Percentiles rank a stretch among this genome's conserved stretches.
phyloP scores from a whole-genome alignment of 2,797 vertebrate species.

The Epinephelus coioides region DNA sequence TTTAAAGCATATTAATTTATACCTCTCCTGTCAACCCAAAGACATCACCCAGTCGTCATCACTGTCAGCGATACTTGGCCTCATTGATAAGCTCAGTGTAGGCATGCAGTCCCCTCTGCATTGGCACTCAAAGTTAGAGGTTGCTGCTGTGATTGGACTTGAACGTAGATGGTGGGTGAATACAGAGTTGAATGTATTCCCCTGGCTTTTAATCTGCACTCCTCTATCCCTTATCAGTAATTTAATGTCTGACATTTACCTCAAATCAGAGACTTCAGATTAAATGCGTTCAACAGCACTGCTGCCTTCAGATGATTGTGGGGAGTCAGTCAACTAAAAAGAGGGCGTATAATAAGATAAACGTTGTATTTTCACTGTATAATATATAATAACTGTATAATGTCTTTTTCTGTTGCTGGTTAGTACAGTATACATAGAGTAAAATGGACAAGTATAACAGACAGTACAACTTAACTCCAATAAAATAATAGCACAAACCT shows the following conservation, averaged over 20 bases:
- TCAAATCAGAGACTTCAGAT: background rate
- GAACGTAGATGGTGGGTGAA: background rate
- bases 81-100: slow-evolving; percentile 4
- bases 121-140: background rate
- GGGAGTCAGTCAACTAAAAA: background rate
- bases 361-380: background rate
- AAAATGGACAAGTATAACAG: background rate
- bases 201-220: background rate
- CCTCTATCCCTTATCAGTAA: background rate
- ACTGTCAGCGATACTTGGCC: background rate
- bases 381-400: too few relatives aligned
- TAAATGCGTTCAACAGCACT: background rate
- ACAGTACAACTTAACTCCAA: background rate
- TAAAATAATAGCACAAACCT: background rate
- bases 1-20: too few relatives aligned
- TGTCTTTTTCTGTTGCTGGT: background rate
- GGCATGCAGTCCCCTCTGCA: background rate
- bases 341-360: background rate
- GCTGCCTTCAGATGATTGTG: background rate
- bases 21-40: too few relatives aligned
- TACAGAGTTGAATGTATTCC: background rate
- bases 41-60: background rate
- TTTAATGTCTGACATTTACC: background rate
- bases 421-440: background rate
- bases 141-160: background rate